Evolutionary conservation across 1,140 invertebrate species (phyloP), one percentile per base, ranked within the genome.

Genomic region (Brachionus angularis): DNA sequence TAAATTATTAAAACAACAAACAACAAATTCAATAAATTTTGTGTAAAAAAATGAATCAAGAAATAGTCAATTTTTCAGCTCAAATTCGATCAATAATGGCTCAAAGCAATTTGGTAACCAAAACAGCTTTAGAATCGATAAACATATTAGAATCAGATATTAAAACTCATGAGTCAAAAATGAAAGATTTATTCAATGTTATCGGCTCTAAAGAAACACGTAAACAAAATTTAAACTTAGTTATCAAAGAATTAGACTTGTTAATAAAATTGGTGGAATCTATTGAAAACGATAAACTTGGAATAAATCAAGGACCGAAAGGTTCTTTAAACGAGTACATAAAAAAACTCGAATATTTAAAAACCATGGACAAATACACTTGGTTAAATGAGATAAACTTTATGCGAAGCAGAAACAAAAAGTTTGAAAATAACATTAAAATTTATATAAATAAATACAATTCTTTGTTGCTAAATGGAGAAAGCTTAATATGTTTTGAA

Each of bases 31-130:
- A n/a, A n/a, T n/a, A n/a, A n/a, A n/a, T 36, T 39, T 39, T 58
- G 21, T 33, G 21, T 16, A 25, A 50, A 50, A 18, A 58, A 39
- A 58, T 58, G 53, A 58, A 58, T 58, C 36, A 36, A 18, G 53
- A 58, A 39, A 33, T 58, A 4, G 36, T 58, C 7, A 34, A 58
- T 12, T 58, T 58, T 58, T 58, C 53, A 0, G n/a, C 36, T 3
- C 16, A 58, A 25, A 23, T 58, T 23, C 53, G 53, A 21, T 18
- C 21, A 14, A 23, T 58, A 10, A 23, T 58, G 12, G 10, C 33
- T n/a, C 10, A 39, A 12, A 39, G 53, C 25, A 34, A 58, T 25
- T 18, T 12, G 4, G 53, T 58, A 2, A 58, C 53, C 18, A 42
- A 25, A 58, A 23, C 53, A 21, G 36, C 53, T 3, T 10, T 58